Evolutionary conservation across 2,113 vertebrate species (phyloP).

Genomic region (Rhadina sibilatrix): DNA sequence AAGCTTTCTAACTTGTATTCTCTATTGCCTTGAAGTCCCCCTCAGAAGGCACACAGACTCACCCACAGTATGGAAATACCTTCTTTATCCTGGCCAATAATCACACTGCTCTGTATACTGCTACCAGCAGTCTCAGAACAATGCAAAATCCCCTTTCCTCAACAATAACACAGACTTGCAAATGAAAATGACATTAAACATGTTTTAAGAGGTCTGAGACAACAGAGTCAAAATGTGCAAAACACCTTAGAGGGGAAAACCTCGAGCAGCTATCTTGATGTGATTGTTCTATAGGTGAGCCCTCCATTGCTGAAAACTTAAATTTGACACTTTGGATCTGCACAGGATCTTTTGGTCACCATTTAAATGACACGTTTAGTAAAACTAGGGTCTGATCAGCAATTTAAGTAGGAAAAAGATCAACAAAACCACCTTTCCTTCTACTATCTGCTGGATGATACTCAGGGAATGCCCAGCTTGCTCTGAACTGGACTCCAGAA

Average conservation of each 20-base stretch:
- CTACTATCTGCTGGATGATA: not conserved
- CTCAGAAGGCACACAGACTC: not conserved
- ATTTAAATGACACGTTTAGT: not conserved
- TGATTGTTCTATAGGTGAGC: not conserved
- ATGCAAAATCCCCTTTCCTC: not conserved
- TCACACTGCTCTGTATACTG: not conserved
- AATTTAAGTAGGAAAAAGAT: not conserved
- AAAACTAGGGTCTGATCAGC: not conserved
- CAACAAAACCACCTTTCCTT: not conserved
- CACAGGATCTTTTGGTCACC: not conserved
- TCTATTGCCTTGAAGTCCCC: not conserved
- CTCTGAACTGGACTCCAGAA: not conserved
- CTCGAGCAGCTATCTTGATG: not conserved
- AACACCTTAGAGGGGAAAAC: not conserved
- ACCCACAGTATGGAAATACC: not conserved
- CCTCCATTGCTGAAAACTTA: not conserved
- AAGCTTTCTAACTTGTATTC: not conserved
- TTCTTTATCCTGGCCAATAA: not conserved
- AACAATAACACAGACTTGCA: not conserved
- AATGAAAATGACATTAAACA: not conserved
- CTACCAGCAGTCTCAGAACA: not conserved
- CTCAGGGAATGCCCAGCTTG: not conserved
- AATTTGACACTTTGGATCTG: not conserved
- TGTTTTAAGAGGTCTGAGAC: not conserved
- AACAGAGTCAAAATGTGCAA: not conserved